Evolutionary conservation across 2,113 vertebrate genomes (phyloP), one percentile per base, ranked within the genome.

Genomic region (Brachionichthys hirsutus): DNA sequence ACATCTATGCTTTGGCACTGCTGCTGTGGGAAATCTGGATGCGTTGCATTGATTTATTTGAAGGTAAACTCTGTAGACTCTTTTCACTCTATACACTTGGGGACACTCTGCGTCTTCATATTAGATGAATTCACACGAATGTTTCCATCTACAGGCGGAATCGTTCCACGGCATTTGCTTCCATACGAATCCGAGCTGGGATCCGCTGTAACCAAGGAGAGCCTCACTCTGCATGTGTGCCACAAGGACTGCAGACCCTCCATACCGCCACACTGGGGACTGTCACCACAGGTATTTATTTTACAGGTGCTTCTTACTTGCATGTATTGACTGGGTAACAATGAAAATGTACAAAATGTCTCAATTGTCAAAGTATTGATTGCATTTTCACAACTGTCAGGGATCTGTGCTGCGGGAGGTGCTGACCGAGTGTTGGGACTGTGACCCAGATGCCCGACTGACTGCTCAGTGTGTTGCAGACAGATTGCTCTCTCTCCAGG

Each of bases 11-110:
- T 8, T 65, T 97, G 55, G 92, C 89, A 0, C 88, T 97, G 43
- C 83, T 98, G 54, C 82, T 95, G 15, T 98, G 95, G 95, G 95
- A 98, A 79, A 89, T 93, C 65, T 89, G 92, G 59, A 92, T 89
- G 66, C 87, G 93, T 45, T 98, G 95, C 75, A 83, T 74, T 6
- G 92, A 91, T 42, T 77, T 98, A 57, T 92, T 82, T 70, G 73
- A 89, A 58, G 93, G 95, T 95, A 75, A 63, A 20, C 4, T 40
- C n/a, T n/a, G n/a, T n/a, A n/a, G n/a, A n/a, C n/a, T 30, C 24
- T 30, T 2, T 30, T 8, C 8, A 30, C 24, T 30, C 24, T 30
- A 1, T 30, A 44, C 2, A 19, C 16, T 15, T 13, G 6, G 4
- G 40, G 9, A 30, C 7, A 13, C 9, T 18, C 36, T 7, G 9